Conservation (phyloP, 2,888 invertebrate species). For the Caenorhabditis sinica region DNA sequence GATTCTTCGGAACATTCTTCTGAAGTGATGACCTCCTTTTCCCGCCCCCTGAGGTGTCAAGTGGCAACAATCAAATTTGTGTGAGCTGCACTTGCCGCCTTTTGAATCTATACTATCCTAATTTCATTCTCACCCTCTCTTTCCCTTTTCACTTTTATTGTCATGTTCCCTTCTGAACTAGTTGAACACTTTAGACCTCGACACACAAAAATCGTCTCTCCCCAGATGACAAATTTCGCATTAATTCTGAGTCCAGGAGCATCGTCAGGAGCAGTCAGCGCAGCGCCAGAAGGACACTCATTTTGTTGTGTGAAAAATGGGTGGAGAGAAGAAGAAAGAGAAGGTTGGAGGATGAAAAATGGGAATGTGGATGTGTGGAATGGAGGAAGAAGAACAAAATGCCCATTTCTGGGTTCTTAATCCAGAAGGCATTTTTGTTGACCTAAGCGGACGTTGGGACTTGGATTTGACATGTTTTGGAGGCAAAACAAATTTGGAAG, state of each 20-base stretch:
- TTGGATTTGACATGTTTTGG: slow-evolving; percentile 28
- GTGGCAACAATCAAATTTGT: slow-evolving; percentile 57
- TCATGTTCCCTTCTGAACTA: slow-evolving; percentile 33
- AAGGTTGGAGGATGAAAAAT: slow-evolving; percentile 27
- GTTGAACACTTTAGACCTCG: slow-evolving; percentile 7
- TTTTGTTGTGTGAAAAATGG: slow-evolving; percentile 38
- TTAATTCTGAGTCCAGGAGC: slow-evolving; percentile 21
- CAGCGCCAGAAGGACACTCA: slow-evolving; percentile 30
- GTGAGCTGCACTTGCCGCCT: slow-evolving; percentile 24
- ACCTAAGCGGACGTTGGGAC: slow-evolving; percentile 40
- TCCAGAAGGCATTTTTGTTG: slow-evolving; percentile 38
- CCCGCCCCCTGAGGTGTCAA: slow-evolving; percentile 50
- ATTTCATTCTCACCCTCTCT: slow-evolving; percentile 39
- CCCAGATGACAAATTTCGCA: slow-evolving; percentile 46
- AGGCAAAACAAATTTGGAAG: background rate
- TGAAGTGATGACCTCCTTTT: slow-evolving; percentile 12
- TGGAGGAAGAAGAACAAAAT: background rate
- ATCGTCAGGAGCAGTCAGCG: slow-evolving; percentile 4
- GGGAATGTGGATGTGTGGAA: slow-evolving; percentile 15
- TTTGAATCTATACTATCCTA: slow-evolving; percentile 33
- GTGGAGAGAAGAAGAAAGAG: slow-evolving; percentile 8
- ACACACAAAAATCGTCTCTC: slow-evolving; percentile 24
- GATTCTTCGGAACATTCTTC: slow-evolving; percentile 1
- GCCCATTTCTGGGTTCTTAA: background rate
- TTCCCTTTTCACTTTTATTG: slow-evolving; percentile 30